Evolutionary conservation across 2,888 invertebrate species (phyloP), one percentile per base, ranked within the genome.

Genomic region (Pterobdella sp.): DNA sequence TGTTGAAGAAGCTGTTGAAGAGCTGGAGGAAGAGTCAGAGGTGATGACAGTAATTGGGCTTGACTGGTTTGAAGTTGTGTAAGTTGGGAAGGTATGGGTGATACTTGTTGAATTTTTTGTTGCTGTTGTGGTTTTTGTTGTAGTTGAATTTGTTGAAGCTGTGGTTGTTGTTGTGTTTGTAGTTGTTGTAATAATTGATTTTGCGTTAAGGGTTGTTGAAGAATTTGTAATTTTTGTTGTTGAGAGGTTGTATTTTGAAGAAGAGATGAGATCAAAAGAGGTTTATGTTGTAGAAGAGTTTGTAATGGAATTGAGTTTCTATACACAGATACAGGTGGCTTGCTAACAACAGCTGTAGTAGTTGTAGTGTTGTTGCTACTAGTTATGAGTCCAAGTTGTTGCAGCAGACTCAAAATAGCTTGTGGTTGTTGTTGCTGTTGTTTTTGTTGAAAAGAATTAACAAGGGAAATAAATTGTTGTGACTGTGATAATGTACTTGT

Each of bases 121-220:
- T 35, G 37, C 29, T 66, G 72, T 72, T 36, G 73, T 60, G n/a
- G 69, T 34, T 52, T 29, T 42, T 69, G 49, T 37, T 68, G 68
- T 18, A 26, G 68, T 29, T 4, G 36, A 37, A 4, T 4, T 26
- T 22, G 37, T 36, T 42, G 68, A 37, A 37, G 68, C 37, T 36
- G 4, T 22, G 4, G 68, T 29, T 37, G 36, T 31, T 7, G 73
- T 42, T 68, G 73, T 10, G 26, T 31, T 68, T 68, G 60, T 35
- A 34, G 60, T 37, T 32, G 73, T 68, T 35, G 42, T 31, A 66
- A 31, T 52, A 34, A 68, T 52, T 64, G 66, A 18, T 52, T 31
- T 68, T 52, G 71, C 52, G 31, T 67, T 42, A 52, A 52, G n/a
- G 32, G 52, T 63, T 60, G 63, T 26, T 60, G 71, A 34, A 60